These are phyloP conservation scores for Agrypnia vestita DNA, from an alignment of 1,140 invertebrate species.

Conservation along the genomic window DNA sequence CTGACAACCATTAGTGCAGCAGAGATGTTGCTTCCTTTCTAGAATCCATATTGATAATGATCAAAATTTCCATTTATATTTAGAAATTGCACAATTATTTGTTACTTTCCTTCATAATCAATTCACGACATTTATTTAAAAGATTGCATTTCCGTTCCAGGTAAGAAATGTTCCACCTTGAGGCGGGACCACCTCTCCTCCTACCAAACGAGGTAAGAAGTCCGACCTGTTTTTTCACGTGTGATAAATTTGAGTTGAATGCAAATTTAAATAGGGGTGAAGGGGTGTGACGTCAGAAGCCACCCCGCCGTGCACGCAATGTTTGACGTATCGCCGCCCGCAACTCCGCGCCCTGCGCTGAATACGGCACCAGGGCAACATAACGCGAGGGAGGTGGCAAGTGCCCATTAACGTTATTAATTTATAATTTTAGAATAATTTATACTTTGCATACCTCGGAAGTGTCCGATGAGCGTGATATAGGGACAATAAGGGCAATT, in stretches of 20 bases:
- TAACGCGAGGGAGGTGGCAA: constrained; percentile 30
- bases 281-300: constrained; percentile 10
- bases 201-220: not conserved
- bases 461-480: constrained; percentile 49
- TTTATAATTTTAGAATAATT: constrained; percentile 60
- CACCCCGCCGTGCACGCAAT: constrained; percentile 45
- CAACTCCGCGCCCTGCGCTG: not conserved
- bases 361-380: constrained; percentile 21
- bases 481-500: constrained; percentile 46
- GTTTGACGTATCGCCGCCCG: constrained; percentile 53
- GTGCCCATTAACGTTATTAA: constrained; percentile 60
- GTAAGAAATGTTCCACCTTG: constrained; percentile 1
- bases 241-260: constrained; percentile 14
- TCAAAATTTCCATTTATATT: no score
- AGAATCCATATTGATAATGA: no score
- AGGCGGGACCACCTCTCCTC: not conserved
- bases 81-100: no score
- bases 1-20: no score
- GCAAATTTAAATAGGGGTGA: constrained; percentile 35
- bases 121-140: no score
- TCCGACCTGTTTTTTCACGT: not conserved
- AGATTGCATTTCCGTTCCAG: constrained; percentile 3
- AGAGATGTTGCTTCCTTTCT: no score
- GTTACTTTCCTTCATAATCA: no score
- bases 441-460: constrained; percentile 42